Base-by-base conservation (phyloP, 2,888 invertebrate genomes). In the Lepidonotus clava region DNA sequence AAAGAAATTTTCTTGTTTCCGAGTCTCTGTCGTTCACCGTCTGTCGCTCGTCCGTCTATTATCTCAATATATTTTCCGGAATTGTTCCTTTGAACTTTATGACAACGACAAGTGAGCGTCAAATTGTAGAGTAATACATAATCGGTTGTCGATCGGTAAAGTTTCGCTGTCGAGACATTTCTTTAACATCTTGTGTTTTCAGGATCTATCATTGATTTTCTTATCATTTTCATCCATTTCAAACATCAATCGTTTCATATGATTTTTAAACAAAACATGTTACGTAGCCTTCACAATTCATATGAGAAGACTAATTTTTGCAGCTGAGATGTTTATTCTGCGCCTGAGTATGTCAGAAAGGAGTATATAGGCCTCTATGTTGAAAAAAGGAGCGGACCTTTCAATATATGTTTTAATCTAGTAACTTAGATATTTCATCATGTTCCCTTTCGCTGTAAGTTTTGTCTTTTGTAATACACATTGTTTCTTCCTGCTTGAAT, bases 381-480 rank as follows among this genome's bases (percentile, higher is more conserved):
- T n/a, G n/a, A n/a, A n/a, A n/a, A n/a, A n/a, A 46, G 18, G 46
- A 71, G 14, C 8, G 14, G 38, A 66, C 11, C 38, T 71, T 36
- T 71, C 36, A 38, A 61, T 61, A 28, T 46, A 71, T 71, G 5
- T 66, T 28, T 71, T 36, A n/a, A n/a, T n/a, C n/a, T n/a, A 18
- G 38, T 71, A 38, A 71, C 34, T 71, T 38, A 71, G 21, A 71
- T 38, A 71, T 71, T 71, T 18, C 14, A 61, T 61, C 61, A 28
- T 61, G 61, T 61, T 24, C 28, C 61, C 61, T 61, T 28, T 61
- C 24, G 11, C 28, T 61, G 61, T 61, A 61, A 61, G 61, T 61
- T n/a, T 61, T 61, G 61, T 28, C 61, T 61, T 0, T 4, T 61
- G 28, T 61, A 11, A 61, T 28, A 1, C 24, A 61, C 28, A n/a